These are phyloP conservation scores for Triplophysa rosa DNA, from an alignment of 2,113 vertebrate species.

Conservation along the genomic window DNA sequence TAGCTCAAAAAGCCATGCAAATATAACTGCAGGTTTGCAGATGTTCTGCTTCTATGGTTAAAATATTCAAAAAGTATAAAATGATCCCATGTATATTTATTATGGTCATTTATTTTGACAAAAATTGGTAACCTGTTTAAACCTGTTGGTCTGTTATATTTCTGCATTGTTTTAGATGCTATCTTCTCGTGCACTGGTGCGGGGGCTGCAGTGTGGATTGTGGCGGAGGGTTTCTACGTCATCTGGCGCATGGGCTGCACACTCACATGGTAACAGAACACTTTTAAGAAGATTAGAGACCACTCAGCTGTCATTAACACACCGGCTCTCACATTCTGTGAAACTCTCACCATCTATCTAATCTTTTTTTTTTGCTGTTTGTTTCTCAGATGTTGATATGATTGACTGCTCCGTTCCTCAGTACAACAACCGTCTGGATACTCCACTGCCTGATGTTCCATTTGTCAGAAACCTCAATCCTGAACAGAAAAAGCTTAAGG, in stretches of 20 bases:
- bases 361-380: constrained; percentile 6
- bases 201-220: constrained; percentile 44
- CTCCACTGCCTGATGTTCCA: constrained; percentile 62
- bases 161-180: constrained; percentile 49
- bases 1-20: no score
- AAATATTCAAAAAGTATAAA: no score
- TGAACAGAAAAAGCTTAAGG: constrained; percentile 64
- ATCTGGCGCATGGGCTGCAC: constrained; percentile 35
- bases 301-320: background rate
- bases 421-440: constrained; percentile 63
- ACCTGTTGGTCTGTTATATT: background rate
- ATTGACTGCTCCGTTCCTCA: constrained; percentile 60
- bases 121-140: background rate
- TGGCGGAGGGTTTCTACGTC: constrained; percentile 58
- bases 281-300: background rate
- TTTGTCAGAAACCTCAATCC: constrained; percentile 57
- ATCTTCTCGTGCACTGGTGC: constrained; percentile 46
- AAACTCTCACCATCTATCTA: background rate
- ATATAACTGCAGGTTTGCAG: no score
- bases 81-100: no score
- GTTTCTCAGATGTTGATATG: constrained; percentile 44
- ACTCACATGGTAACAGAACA: constrained; percentile 45
- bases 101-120: no score
- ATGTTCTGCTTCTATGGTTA: no score
- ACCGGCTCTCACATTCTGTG: background rate